phyloP scores from a whole-genome alignment of 2,113 vertebrate species.

The Macheiramphus alcinus region DNA sequence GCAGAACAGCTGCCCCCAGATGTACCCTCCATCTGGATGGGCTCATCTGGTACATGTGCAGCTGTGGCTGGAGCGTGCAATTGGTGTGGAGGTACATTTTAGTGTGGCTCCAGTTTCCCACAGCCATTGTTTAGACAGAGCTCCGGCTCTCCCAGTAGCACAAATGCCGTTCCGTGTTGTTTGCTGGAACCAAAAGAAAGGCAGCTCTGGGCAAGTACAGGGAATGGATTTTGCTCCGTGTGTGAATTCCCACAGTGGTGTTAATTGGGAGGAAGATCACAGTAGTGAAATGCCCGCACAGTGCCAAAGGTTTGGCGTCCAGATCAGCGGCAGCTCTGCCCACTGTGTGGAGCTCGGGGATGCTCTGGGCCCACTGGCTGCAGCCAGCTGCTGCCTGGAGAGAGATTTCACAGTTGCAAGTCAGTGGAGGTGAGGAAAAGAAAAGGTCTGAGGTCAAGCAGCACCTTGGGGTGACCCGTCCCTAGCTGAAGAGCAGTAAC shows the following conservation, averaged over 20 bases:
- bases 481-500: not conserved
- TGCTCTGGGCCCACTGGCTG: not conserved
- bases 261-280: not conserved
- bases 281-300: not conserved
- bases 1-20: not conserved
- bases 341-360: fast-evolving
- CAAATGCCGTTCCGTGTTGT: fast-evolving
- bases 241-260: slow-evolving; percentile 21
- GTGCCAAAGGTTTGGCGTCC: not conserved
- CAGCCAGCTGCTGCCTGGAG: not conserved
- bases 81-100: not conserved
- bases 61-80: not conserved
- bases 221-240: slow-evolving; percentile 36
- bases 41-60: not conserved
- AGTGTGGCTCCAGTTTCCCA: not conserved
- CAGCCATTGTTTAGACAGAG: not conserved
- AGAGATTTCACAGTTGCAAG: not conserved
- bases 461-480: not conserved
- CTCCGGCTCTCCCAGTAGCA: not conserved
- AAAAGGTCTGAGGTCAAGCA: not conserved
- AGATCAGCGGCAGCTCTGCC: not conserved
- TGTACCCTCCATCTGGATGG: not conserved
- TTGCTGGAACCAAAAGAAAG: not conserved
- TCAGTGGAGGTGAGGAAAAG: not conserved
- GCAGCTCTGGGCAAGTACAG: not conserved